These are phyloP conservation scores for Coendou prehensilis DNA, from an alignment of 2,797 vertebrate species.

Conservation along the genomic window DNA sequence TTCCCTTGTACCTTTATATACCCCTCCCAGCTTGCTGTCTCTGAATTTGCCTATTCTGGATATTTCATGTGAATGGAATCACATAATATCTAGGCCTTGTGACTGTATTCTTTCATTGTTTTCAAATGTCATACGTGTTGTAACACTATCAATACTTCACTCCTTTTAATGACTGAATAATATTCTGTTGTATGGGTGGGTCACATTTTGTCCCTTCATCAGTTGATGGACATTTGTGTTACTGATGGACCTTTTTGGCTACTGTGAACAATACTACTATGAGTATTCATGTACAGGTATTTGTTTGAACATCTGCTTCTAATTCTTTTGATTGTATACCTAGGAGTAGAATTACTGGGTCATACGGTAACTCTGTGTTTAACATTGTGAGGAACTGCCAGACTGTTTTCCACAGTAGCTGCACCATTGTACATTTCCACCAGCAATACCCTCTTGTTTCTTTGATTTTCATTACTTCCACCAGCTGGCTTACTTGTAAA, in stretches of 20 bases:
- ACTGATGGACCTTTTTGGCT: background rate
- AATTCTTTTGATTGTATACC: background rate
- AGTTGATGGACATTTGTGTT: background rate
- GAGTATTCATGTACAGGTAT: conserved; percentile 41
- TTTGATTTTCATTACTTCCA: background rate
- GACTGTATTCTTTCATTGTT: background rate
- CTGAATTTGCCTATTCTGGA: background rate
- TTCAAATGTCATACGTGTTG: background rate
- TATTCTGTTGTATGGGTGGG: background rate
- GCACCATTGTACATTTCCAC: background rate
- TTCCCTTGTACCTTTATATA: background rate
- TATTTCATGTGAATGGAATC: background rate
- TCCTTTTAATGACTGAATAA: background rate
- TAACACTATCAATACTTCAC: background rate
- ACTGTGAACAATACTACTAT: background rate
- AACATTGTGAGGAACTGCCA: background rate
- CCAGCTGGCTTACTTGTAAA: conserved; percentile 11
- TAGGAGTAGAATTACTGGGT: background rate
- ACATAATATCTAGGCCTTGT: background rate
- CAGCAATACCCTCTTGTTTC: background rate
- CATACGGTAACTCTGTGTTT: background rate
- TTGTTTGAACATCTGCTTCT: conserved; percentile 50
- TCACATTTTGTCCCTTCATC: background rate
- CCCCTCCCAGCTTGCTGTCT: background rate
- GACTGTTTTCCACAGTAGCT: background rate